Percentiles rank a stretch among this genome's conserved stretches.
phyloP scores from a whole-genome alignment of 2,797 vertebrate species.

The Chanos chanos region DNA sequence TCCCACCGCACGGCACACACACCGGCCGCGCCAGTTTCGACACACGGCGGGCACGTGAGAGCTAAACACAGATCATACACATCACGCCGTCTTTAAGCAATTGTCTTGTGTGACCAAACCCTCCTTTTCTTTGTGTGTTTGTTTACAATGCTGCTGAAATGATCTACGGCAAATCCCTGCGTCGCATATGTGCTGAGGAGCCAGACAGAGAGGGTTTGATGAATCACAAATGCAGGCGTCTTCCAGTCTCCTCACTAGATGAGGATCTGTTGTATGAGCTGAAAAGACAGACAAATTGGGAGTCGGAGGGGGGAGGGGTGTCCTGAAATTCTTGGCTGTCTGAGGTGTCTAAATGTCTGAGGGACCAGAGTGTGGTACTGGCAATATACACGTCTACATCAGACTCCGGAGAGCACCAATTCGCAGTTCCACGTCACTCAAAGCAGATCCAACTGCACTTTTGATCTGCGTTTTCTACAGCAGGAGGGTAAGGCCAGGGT shows the following conservation, averaged over 20 bases:
- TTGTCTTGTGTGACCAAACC: constrained; percentile 28
- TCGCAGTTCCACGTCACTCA: constrained; percentile 16
- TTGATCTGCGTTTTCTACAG: constrained; percentile 11
- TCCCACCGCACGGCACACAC: constrained; percentile 12
- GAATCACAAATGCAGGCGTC: constrained; percentile 28
- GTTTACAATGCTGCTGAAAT: constrained; percentile 34
- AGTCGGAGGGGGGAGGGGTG: constrained; percentile 35
- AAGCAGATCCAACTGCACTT: constrained; percentile 16
- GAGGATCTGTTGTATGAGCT: background rate
- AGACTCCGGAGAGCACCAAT: background rate
- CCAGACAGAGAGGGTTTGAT: constrained; percentile 35
- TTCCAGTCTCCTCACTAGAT: constrained; percentile 14
- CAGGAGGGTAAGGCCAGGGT: constrained; percentile 9
- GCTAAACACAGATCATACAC: constrained; percentile 15
- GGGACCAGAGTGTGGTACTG: background rate
- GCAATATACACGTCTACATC: background rate
- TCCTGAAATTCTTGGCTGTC: constrained; percentile 27
- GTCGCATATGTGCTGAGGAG: constrained; percentile 32
- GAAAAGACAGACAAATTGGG: constrained; percentile 5
- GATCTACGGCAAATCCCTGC: constrained; percentile 30
- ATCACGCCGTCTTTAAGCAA: constrained; percentile 1
- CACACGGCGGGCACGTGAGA: background rate
- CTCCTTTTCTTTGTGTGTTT: constrained; percentile 30
- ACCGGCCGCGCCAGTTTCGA: background rate
- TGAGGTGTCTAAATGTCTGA: constrained; percentile 24